Base-by-base conservation (phyloP, 2,113 vertebrate species). In the Dipodomys spectabilis region DNA sequence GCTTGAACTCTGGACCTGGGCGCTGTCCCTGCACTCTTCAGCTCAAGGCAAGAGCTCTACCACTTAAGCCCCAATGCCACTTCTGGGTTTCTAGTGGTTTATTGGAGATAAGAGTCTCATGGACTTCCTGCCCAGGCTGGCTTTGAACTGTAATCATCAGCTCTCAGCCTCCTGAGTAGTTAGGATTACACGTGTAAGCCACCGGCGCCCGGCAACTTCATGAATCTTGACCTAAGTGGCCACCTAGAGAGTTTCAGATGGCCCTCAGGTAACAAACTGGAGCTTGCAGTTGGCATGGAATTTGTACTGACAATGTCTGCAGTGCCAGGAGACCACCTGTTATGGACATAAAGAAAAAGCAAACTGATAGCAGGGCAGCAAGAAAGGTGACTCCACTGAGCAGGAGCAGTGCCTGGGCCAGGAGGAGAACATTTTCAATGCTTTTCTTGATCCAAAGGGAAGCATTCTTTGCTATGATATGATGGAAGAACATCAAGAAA, bases 351-450 rank as follows among this genome's bases (percentile, higher is more conserved):
- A 98, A 98, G 95, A 98, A 97, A 78, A 98, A 99, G 95, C 98
- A 99, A 88, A 98, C 98, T 97, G 98, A 98, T 32, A 82, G 98
- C 81, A 44, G 25, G 23, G 99, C 92, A 99, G 98, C 95, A 98
- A 99, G 97, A 99, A 99, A 86, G 99, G 99, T 0, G 99, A 99
- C 96, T 98, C 98, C 45, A 99, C 98, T 30, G 99, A 99, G 96
- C 32, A 11, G 62, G 98, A 99, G 22, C 98, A 99, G 69, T 98
- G 98, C 18, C 98, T 99, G 0, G 95, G 97, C 18, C 97, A 99
- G 97, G 98, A 99, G 92, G 98, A 99, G 30, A 95, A 93, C 71
- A 1, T 98, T 98, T 97, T 98, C 98, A 99, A 99, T 96, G 98
- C 98, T 87, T 98, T 64, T 96, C 98, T 99, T 95, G 98, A 98